Evolutionary conservation across 2,113 vertebrate genomes (phyloP).

Genomic region (Heloderma charlesbogerti): DNA sequence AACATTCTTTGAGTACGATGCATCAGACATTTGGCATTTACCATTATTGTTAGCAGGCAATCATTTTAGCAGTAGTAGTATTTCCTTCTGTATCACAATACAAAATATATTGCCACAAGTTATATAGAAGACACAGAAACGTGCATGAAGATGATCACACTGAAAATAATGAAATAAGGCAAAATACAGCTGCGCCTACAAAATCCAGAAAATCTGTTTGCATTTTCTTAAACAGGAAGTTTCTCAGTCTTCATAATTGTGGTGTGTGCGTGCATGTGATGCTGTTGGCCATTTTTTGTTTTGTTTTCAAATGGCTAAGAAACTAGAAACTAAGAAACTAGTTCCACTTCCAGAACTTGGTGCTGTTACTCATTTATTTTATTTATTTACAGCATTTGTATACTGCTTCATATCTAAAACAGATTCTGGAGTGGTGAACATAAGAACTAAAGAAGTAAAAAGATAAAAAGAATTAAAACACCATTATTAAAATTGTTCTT

Average conservation of each 20-base stretch:
- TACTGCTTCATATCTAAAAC: too few relatives aligned
- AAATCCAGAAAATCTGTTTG: not conserved
- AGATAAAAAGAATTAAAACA: too few relatives aligned
- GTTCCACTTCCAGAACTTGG: not conserved
- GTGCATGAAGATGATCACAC: not conserved
- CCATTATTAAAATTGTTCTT: too few relatives aligned
- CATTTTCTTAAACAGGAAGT: not conserved
- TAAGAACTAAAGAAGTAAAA: too few relatives aligned
- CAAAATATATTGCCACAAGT: conserved; percentile 14
- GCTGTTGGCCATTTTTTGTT: too few relatives aligned
- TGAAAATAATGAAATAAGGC: not conserved
- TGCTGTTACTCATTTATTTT: not conserved
- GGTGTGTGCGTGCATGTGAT: too few relatives aligned
- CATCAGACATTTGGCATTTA: not conserved
- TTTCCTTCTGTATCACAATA: conserved; percentile 8
- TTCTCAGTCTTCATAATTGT: not conserved
- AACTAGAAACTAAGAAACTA: not conserved
- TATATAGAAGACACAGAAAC: not conserved
- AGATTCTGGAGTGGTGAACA: too few relatives aligned
- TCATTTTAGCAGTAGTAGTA: not conserved
- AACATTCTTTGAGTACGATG: not conserved
- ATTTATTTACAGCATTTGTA: too few relatives aligned
- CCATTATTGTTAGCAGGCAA: not conserved
- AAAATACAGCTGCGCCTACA: not conserved
- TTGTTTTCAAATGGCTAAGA: too few relatives aligned